Evolutionary conservation across 2,888 invertebrate genomes (phyloP).

Genomic region (Chesias legatella): DNA sequence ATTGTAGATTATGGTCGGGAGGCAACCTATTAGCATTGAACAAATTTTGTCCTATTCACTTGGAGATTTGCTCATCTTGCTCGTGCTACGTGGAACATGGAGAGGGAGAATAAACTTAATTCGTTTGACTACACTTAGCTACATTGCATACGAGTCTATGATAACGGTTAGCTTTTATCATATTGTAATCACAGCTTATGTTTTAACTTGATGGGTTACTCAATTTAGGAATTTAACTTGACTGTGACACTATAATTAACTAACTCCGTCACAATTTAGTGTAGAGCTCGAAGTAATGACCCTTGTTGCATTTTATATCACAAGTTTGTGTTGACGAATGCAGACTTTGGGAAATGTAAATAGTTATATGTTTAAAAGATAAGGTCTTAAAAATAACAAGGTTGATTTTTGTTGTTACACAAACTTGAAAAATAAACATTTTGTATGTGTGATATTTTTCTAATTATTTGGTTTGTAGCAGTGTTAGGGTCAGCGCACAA

Average conservation of each 20-base stretch:
- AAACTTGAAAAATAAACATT: slow-evolving; percentile 80
- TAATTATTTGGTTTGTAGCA: slow-evolving; percentile 49
- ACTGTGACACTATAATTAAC: slow-evolving; percentile 72
- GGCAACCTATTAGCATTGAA: slow-evolving; percentile 34
- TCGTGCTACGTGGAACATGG: slow-evolving; percentile 43
- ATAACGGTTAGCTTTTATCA: slow-evolving; percentile 74
- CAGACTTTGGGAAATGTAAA: slow-evolving; percentile 77
- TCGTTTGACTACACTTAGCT: slow-evolving; percentile 65
- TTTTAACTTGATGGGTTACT: slow-evolving; percentile 65
- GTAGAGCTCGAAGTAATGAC: slow-evolving; percentile 70
- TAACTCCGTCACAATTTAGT: slow-evolving; percentile 78
- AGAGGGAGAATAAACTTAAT: slow-evolving; percentile 70
- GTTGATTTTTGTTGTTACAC: slow-evolving; percentile 81
- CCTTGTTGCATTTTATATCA: slow-evolving; percentile 77
- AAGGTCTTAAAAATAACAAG: slow-evolving; percentile 76
- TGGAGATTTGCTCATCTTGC: slow-evolving; percentile 30
- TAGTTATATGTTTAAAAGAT: slow-evolving; percentile 78
- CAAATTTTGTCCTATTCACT: slow-evolving; percentile 35
- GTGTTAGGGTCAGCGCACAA: slow-evolving; percentile 13
- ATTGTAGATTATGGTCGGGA: slow-evolving; percentile 31
- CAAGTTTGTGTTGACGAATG: slow-evolving; percentile 75
- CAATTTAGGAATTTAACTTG: slow-evolving; percentile 63
- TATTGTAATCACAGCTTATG: slow-evolving; percentile 75
- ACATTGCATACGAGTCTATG: slow-evolving; percentile 60
- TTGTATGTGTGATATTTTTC: slow-evolving; percentile 76